phyloP scores from a whole-genome alignment of 2,113 vertebrate species.

The Fulmarus glacialis region DNA sequence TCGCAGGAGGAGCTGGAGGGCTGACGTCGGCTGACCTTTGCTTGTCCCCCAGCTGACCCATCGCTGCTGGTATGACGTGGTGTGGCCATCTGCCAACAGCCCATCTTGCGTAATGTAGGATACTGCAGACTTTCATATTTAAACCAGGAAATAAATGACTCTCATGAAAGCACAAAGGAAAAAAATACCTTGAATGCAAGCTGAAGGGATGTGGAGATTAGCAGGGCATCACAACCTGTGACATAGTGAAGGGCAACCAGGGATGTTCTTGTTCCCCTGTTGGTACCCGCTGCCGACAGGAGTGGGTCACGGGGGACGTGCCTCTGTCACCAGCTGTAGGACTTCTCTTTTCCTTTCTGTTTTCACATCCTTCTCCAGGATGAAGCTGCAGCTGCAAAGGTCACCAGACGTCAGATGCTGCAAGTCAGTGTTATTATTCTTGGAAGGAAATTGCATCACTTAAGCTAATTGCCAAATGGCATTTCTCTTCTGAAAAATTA shows the following conservation, averaged over 20 bases:
- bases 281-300: not conserved
- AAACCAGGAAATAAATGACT: not conserved
- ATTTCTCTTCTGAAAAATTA: not conserved
- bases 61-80: not conserved
- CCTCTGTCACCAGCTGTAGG: not conserved
- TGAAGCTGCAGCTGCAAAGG: slow-evolving; percentile 1
- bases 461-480: not conserved
- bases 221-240: too few relatives aligned
- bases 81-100: not conserved
- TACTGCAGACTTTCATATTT: not conserved
- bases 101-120: not conserved
- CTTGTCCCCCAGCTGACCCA: not conserved
- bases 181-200: not conserved
- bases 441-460: not conserved
- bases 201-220: not conserved
- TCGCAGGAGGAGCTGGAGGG: not conserved
- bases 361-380: not conserved
- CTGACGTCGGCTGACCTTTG: not conserved
- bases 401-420: not conserved
- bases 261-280: not conserved
- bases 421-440: not conserved
- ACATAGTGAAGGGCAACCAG: not conserved
- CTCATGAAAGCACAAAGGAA: not conserved
- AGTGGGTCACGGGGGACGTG: not conserved
- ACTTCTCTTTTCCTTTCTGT: not conserved